Evolutionary conservation across 2,797 vertebrate genomes (phyloP).

Genomic region (Leuciscus waleckii): DNA sequence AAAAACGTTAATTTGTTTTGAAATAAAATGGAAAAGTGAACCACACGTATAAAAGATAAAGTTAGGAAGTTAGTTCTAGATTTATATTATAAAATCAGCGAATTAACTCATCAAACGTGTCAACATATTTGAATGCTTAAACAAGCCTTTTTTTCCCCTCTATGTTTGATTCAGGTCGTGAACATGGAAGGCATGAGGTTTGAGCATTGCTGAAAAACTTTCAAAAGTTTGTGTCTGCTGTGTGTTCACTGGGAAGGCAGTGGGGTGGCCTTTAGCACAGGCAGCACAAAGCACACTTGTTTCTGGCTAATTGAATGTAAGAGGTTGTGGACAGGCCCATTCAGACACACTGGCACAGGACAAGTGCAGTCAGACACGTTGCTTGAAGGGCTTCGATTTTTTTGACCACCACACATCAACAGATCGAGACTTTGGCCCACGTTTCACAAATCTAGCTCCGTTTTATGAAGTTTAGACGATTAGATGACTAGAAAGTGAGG

Average conservation of each 20-base stretch:
- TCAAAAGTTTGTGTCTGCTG: constrained; percentile 34
- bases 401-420: constrained; percentile 4
- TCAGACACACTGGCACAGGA: constrained; percentile 68
- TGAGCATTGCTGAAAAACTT: constrained; percentile 52
- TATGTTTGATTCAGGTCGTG: constrained; percentile 52
- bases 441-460: background rate
- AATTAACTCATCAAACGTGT: background rate
- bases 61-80: background rate
- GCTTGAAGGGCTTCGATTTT: background rate
- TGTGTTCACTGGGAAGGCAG: constrained; percentile 61
- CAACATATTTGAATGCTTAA: background rate
- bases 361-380: constrained; percentile 30
- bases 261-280: constrained; percentile 59
- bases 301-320: constrained; percentile 76
- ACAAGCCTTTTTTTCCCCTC: constrained; percentile 38
- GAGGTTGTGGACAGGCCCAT: constrained; percentile 65
- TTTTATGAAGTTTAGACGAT: background rate
- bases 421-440: background rate
- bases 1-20: background rate
- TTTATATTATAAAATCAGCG: background rate
- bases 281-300: constrained; percentile 77
- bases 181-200: constrained; percentile 55
- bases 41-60: background rate
- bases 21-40: background rate
- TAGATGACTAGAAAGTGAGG: background rate